Base-by-base conservation (phyloP, 2,113 vertebrate genomes). In the Ploceus nigricollis region DNA sequence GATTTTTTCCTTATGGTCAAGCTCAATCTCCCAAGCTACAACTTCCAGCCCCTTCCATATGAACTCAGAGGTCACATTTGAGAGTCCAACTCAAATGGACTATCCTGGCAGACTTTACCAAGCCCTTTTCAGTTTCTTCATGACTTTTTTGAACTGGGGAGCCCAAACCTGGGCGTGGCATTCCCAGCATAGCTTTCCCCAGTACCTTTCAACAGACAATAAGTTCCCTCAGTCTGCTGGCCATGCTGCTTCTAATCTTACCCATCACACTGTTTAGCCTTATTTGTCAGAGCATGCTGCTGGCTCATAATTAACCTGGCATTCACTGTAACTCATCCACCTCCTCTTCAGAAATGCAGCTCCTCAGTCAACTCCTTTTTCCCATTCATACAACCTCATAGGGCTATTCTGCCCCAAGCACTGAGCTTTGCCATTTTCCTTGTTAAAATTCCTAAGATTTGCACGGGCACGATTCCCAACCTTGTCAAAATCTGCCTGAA, bases 361-460 rank as follows among this genome's bases (percentile, higher is more conserved):
- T 61, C 27, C 60, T 61, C 42, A 11, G 22, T 44, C n/a, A 44
- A 64, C 28, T 77, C 37, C 33, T 89, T 25, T 53, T 70, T n/a
- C 37, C 25, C 30, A 53, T 24, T 82, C 44, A 77, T 17, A 42
- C 35, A 54, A 51, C 18, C 35, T 54, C 40, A 60, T 1, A 65
- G 19, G 10, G 64, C 75, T 77, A 68, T 56, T 93, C 37, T 85
- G 56, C 13, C 51, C 35, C 0, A 0, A 54, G 21, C 9, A 1
- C 9, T 42, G 35, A 91, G 33, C 60, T 78, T 25, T 70, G 65
- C 33, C 21, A 31, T 58, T 37, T 31, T 75, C 42, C 66, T 88
- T 31, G 33, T 89, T 90, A 66, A 85, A 94, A 85, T 76, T 75
- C 70, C 56, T 24, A 35, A 63, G 57, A 70, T 68, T 50, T 79